Conservation (phyloP, 53 echinoderm and acorn worm genomes). For the Arbacia lixula region DNA sequence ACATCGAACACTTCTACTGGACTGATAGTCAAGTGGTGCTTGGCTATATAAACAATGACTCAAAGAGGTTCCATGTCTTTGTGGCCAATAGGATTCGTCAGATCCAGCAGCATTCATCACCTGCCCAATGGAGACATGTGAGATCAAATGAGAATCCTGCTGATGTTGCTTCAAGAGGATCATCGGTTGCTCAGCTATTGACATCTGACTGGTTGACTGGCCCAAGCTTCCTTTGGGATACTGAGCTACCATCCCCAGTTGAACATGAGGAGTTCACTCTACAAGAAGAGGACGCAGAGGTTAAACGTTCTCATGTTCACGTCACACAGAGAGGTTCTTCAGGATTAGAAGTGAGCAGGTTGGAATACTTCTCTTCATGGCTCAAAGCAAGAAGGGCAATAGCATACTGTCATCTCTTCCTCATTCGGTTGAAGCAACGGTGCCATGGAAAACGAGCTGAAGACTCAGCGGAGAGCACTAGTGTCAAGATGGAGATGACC, state of each 20-base stretch:
- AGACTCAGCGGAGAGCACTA: not conserved
- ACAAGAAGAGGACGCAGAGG: slow-evolving; percentile 27
- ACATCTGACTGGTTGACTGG: slow-evolving; percentile 50
- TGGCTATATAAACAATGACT: slow-evolving; percentile 61
- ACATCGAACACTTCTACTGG: slow-evolving; percentile 53
- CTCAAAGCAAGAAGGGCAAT: slow-evolving; percentile 50
- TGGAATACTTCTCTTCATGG: slow-evolving; percentile 49
- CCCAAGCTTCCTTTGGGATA: slow-evolving; percentile 52
- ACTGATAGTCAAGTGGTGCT: slow-evolving; percentile 63
- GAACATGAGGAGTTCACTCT: not conserved
- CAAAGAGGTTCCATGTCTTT: slow-evolving; percentile 53
- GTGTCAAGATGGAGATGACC: not conserved
- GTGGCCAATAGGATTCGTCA: slow-evolving; percentile 56
- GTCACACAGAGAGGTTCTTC: not conserved
- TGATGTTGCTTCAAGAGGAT: slow-evolving; percentile 51
- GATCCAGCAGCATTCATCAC: slow-evolving; percentile 28
- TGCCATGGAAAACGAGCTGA: not conserved
- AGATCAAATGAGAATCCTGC: slow-evolving; percentile 56
- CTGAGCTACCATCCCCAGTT: not conserved
- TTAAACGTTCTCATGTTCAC: slow-evolving; percentile 22
- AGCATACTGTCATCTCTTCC: slow-evolving; percentile 37
- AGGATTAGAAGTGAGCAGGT: slow-evolving; percentile 36
- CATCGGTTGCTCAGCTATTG: not conserved
- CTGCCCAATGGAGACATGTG: slow-evolving; percentile 53
- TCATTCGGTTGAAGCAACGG: not conserved